Evolutionary conservation across 53 echinoderm and acorn worm genomes (phyloP), one percentile per base, ranked within the genome.

Genomic region (Echinarachnius parma): DNA sequence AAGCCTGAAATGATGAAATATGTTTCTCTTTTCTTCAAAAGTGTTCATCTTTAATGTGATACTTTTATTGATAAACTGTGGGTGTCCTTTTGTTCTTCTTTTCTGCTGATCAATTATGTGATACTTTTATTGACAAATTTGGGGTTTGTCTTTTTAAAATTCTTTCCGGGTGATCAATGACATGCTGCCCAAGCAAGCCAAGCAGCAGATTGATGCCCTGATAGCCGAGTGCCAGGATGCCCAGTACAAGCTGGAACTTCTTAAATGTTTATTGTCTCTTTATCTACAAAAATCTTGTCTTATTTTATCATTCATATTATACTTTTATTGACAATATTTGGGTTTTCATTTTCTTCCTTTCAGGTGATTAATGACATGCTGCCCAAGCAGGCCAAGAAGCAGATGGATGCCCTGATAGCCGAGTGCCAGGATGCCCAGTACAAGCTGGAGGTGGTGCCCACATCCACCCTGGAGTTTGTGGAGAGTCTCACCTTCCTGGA

Each of bases 221-320:
- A n/a, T n/a, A n/a, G n/a, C n/a, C n/a, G n/a, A n/a, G n/a, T n/a
- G 86, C 46, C 91, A 91, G 60, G 98, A 96, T 80, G 98, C 98
- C 4, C 98, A n/a, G n/a, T n/a, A n/a, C n/a, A n/a, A n/a, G n/a
- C n/a, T n/a, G n/a, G n/a, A n/a, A n/a, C 2, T 44, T 44, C 16
- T 52, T 8, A n/a, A 52, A 52, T 19, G 21, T 52, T 0, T 52
- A 52, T n/a, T 52, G 8, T 52, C 7, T 21, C 20, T 52, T 19
- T 52, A 21, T 15, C 21, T 44, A 44, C 10, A 13, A 44, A 13
- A 10, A 10, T 13, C 16, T 0, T 44, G 16, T 44, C 45, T 16
- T 44, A 13, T 10, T 44, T 44, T 44, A 44, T 15, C n/a, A n/a
- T 45, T 45, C n/a, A 45, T 45, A 15, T 45, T 45, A 15, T 45